Evolutionary conservation across 2,113 vertebrate species (phyloP), one percentile per base, ranked within the genome.

Genomic region (Epinephelus lanceolatus): DNA sequence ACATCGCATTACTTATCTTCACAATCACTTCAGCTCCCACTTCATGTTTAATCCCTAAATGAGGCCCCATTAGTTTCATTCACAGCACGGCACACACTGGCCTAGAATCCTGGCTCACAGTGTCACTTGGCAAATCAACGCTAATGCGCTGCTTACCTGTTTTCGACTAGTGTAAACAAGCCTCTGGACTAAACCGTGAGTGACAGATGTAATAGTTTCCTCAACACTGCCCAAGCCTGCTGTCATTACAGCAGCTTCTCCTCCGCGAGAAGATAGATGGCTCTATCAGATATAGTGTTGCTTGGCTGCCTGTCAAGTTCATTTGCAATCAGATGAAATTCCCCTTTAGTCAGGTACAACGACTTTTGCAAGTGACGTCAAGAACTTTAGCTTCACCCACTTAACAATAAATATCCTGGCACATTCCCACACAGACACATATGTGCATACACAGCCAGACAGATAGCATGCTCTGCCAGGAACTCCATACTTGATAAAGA

Each of bases 51-150:
- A 91, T 91, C 82, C 67, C 68, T 63, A 66, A 88, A 90, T 89
- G 91, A 87, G 82, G 74, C 65, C 60, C 74, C 75, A 89, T 92
- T 90, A 85, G 86, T 77, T 74, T 85, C 82, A 85, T 75, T 86
- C 78, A 83, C 75, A 77, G 69, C 83, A 65, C 79, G 74, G 55
- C 25, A 13, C 40, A 42, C 30, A 30, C 70, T 78, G 80, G 78
- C 85, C 87, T 70, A 61, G 80, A 83, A 76, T 86, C 33, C 86
- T 71, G 78, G 56, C 81, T 86, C 88, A 37, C 63, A 14, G 65
- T 63, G 85, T 82, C 53, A 71, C 76, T 71, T 62, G 72, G 69
- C 76, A 84, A 92, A 92, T 78, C 76, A 61, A 80, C 84, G 88
- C 85, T 80, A 92, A 93, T 89, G 80, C 57, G 62, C 53, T 73